Base-by-base conservation (phyloP, 2,797 vertebrate genomes). In the Mallotus villosus region DNA sequence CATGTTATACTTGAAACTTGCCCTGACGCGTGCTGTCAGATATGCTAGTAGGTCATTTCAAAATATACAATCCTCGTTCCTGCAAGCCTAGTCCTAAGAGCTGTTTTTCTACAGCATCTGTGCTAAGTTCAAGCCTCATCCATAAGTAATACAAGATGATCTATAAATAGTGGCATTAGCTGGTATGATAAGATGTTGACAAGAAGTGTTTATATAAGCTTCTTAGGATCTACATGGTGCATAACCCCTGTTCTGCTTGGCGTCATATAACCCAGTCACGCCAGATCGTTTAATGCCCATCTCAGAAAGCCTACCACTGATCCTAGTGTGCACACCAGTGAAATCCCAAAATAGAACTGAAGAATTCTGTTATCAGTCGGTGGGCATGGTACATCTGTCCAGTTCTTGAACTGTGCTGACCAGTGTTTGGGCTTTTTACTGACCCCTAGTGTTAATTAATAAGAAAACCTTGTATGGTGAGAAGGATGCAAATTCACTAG, bases 101-200 rank as follows among this genome's bases (percentile, higher is more conserved):
- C 37, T 16, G 46, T 14, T 5, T 65, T 65, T 46, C 49, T 51
- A 46, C 41, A 62, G 19, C 63, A 76, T 84, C 83, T 74, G 83
- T 80, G 77, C 71, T 80, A 76, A 63, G 51, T n/a, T 55, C 51
- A 72, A 75, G 73, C 82, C 82, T 91, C 82, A 85, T 84, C 84
- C 88, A 83, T 81, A 72, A 82, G 85, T 88, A 90, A 84, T 89
- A 87, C 85, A 85, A 89, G 90, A 91, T 92, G 90, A 92, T 88
- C 90, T 93, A 92, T 92, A 91, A 92, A 92, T 92, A 93, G 88
- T 17, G 82, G 86, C 67, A 86, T 92, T 91, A 92, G 84, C 89
- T 85, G 86, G 76, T 74, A 85, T 89, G 83, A 90, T 90, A 89
- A 84, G 79, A 86, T 72, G 82, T 81, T 83, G 75, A 70, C 75